Evolutionary conservation across 2,888 invertebrate species (phyloP).

Genomic region (Cataglyphis rosenhaueri): DNA sequence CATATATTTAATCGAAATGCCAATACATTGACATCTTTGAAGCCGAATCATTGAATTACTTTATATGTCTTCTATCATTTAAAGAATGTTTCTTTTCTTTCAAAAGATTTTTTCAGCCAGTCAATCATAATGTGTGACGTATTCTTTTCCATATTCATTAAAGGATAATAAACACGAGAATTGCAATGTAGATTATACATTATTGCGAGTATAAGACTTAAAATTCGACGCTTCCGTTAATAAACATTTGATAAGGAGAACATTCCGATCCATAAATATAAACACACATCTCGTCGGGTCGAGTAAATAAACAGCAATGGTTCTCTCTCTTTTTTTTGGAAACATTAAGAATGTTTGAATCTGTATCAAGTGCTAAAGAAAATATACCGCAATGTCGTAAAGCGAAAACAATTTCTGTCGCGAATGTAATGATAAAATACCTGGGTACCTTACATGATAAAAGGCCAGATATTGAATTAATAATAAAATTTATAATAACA

Average conservation of each 20-base stretch:
- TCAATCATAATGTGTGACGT: neutral
- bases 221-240: neutral
- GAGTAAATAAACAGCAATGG: neutral
- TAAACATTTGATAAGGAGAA: conserved; percentile 13
- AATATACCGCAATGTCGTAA: neutral
- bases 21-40: neutral
- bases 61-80: neutral
- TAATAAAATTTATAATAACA: too few relatives aligned
- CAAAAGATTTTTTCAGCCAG: neutral
- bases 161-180: conserved; percentile 11
- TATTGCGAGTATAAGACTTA: neutral
- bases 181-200: neutral
- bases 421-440: neutral
- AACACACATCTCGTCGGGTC: conserved; percentile 1
- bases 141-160: neutral
- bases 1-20: neutral
- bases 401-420: neutral
- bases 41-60: neutral
- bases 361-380: neutral
- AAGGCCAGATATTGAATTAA: neutral
- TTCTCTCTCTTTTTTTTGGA: neutral
- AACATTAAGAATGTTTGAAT: conserved; percentile 7
- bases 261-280: neutral
- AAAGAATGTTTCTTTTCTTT: neutral
- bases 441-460: neutral